These are phyloP conservation scores for Ips typographus DNA, from an alignment of 1,140 invertebrate genomes.

Conservation along the genomic window DNA sequence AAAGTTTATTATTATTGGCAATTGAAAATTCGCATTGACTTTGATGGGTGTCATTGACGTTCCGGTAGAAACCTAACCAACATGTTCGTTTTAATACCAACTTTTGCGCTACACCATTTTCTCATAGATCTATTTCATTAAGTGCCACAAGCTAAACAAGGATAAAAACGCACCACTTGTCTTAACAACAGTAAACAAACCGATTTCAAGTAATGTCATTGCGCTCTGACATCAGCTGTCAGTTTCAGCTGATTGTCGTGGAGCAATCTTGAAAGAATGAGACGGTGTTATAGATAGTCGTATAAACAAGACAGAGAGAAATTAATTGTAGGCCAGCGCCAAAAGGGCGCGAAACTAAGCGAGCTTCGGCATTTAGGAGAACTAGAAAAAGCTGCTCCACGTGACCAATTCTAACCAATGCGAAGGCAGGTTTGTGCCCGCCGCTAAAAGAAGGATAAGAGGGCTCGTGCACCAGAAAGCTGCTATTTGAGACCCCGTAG, in stretches of 20 bases:
- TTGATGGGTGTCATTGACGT: too few relatives aligned
- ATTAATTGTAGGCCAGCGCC: constrained; percentile 21
- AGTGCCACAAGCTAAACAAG: too few relatives aligned
- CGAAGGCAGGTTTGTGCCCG: constrained; percentile 60
- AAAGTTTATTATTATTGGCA: constrained; percentile 2
- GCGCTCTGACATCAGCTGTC: neutral
- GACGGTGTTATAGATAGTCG: neutral
- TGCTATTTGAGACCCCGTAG: constrained; percentile 49
- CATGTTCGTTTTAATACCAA: too few relatives aligned
- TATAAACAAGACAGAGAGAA: neutral
- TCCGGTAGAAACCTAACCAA: too few relatives aligned
- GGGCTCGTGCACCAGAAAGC: constrained; percentile 57
- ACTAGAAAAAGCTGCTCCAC: constrained; percentile 49
- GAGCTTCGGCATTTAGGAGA: constrained; percentile 25
- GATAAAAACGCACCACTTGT: too few relatives aligned
- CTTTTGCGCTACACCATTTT: too few relatives aligned
- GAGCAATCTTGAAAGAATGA: constrained; percentile 3
- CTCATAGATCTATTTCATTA: too few relatives aligned
- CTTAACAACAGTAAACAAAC: too few relatives aligned
- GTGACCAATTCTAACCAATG: constrained; percentile 57
- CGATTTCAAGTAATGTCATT: neutral
- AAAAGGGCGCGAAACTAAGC: constrained; percentile 38
- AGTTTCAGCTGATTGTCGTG: constrained; percentile 25
- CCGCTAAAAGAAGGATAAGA: constrained; percentile 59
- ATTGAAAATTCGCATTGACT: neutral